Conservation (phyloP, 92 coral and sea anemone species). For the Zoanthus gigantus region DNA sequence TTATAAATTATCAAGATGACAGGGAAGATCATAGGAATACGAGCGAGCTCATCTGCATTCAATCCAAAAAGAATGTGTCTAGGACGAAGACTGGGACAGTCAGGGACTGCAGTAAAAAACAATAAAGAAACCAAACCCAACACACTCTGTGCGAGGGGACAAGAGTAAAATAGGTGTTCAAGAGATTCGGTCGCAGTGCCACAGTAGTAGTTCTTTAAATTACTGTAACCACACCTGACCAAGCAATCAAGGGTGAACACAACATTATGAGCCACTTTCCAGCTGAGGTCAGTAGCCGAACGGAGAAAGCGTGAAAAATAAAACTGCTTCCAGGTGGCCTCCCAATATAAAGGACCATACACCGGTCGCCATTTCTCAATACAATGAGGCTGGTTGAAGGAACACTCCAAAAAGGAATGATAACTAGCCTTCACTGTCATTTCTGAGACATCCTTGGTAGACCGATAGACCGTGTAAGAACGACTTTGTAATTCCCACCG, state of each 20-base stretch:
- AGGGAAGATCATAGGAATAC: no score
- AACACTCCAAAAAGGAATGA: not conserved
- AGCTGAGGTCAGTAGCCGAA: not conserved
- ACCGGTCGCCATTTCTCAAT: not conserved
- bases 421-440: not conserved
- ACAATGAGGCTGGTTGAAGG: constrained; percentile 16
- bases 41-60: no score
- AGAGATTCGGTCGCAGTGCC: not conserved
- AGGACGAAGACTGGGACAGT: no score
- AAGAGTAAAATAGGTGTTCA: constrained; percentile 8
- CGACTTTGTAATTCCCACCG: no score
- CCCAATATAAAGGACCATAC: constrained; percentile 20
- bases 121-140: no score
- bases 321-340: constrained; percentile 41
- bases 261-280: constrained; percentile 50
- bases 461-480: not conserved
- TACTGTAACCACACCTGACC: not conserved
- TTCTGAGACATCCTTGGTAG: not conserved
- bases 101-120: no score
- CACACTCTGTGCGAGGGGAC: no score
- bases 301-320: not conserved
- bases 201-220: not conserved
- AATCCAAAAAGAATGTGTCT: no score
- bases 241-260: constrained; percentile 34
- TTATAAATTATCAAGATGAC: no score